Percentiles rank a stretch among this genome's conserved stretches.
phyloP scores from a whole-genome alignment of 2,797 vertebrate genomes.

The Epinephelus awoara region DNA sequence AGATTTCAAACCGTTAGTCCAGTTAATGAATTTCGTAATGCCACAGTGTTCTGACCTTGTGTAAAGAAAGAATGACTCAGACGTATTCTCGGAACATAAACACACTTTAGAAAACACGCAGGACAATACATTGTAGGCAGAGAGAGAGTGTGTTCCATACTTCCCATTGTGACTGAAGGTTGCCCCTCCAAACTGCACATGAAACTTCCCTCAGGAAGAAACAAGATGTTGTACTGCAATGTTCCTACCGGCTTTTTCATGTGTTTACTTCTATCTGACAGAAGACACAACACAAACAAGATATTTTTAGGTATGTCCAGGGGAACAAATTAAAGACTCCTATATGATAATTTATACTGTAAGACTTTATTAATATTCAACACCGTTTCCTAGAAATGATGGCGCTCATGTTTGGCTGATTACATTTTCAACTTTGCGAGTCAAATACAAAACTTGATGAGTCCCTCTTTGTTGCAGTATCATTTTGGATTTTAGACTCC shows the following conservation, averaged over 20 bases:
- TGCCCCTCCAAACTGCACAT: background rate
- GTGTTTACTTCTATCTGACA: background rate
- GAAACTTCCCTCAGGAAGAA: background rate
- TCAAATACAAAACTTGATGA: background rate
- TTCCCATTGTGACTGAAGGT: background rate
- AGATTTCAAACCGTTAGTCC: background rate
- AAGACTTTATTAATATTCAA: background rate
- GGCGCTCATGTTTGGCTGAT: background rate
- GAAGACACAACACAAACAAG: background rate
- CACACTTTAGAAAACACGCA: background rate
- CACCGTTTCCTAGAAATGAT: background rate
- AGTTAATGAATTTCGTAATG: background rate
- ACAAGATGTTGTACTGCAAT: background rate
- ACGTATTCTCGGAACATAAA: background rate
- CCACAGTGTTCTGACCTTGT: background rate
- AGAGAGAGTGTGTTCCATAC: background rate
- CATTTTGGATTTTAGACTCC: background rate
- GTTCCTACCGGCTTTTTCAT: background rate
- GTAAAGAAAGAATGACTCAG: slow-evolving; percentile 1
- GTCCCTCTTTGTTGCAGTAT: background rate
- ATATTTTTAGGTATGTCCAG: background rate
- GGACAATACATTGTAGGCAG: background rate
- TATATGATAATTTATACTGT: slow-evolving; percentile 3
- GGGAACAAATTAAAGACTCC: background rate
- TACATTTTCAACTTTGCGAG: background rate